Evolutionary conservation across 2,888 invertebrate species (phyloP).

Genomic region (Cacoxenus indagator): DNA sequence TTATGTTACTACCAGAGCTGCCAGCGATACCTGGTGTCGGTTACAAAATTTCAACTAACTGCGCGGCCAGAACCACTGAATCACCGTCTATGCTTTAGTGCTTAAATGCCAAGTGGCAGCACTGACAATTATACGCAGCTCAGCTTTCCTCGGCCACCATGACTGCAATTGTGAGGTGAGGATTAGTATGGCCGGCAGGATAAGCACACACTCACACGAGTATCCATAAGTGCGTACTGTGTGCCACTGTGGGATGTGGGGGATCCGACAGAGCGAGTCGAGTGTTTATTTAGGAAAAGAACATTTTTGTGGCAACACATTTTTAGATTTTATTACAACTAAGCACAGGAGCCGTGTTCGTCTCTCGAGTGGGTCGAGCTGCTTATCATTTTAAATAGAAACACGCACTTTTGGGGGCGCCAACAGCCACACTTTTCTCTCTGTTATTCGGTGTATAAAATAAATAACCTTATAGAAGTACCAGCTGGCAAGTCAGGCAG

Average conservation of each 20-base stretch:
- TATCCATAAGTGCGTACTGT: neutral
- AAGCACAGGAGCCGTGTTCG: slow-evolving; percentile 45
- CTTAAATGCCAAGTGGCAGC: slow-evolving; percentile 15
- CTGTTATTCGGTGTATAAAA: slow-evolving; percentile 25
- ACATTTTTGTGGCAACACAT: slow-evolving; percentile 64
- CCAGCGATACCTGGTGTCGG: neutral
- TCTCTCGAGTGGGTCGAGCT: slow-evolving; percentile 11
- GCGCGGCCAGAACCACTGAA: slow-evolving; percentile 6
- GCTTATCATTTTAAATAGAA: slow-evolving; percentile 52
- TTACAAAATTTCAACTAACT: neutral
- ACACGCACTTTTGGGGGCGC: neutral
- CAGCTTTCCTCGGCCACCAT: neutral
- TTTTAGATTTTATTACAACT: slow-evolving; percentile 64
- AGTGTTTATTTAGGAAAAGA: slow-evolving; percentile 62
- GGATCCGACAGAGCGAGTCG: too few relatives aligned
- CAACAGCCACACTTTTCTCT: neutral
- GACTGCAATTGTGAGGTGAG: neutral
- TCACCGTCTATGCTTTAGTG: slow-evolving; percentile 15
- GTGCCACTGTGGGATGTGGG: slow-evolving; percentile 21
- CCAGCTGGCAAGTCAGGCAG: slow-evolving; percentile 23
- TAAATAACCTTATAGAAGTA: slow-evolving; percentile 64
- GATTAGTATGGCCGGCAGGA: neutral
- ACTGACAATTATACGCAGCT: neutral
- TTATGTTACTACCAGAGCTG: neutral
- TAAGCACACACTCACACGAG: neutral